A percentile compares a stretch with the other conserved stretches of the same genome.
These are phyloP conservation scores for Watsonalla cultraria DNA, from an alignment of 2,888 invertebrate genomes.

Conservation along the genomic window DNA sequence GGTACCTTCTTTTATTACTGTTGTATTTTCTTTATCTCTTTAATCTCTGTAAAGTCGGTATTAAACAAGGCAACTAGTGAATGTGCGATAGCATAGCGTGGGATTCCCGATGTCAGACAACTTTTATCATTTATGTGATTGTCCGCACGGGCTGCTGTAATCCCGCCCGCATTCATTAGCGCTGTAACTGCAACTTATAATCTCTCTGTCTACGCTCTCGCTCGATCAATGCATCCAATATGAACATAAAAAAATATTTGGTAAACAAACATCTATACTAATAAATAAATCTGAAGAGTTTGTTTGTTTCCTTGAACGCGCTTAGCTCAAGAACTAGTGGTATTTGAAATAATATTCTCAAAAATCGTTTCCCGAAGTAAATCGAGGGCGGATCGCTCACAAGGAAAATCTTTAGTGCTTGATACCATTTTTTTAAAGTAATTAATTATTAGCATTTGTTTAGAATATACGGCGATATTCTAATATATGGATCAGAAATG, in stretches of 20 bases:
- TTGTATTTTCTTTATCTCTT: no score
- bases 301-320: no score
- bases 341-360: no score
- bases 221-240: not conserved
- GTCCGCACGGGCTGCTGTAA: slow-evolving; percentile 36
- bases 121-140: slow-evolving; percentile 60
- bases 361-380: no score
- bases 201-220: slow-evolving; percentile 28
- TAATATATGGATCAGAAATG: no score
- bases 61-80: slow-evolving; percentile 1
- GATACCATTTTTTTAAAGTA: no score
- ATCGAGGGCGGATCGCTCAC: no score
- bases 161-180: slow-evolving; percentile 58
- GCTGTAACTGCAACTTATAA: slow-evolving; percentile 56
- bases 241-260: not conserved
- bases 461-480: no score
- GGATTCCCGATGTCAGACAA: slow-evolving; percentile 50
- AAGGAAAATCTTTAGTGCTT: no score
- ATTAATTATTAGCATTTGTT: no score
- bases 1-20: no score
- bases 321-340: no score
- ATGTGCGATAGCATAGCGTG: slow-evolving; percentile 32
- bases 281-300: not conserved
- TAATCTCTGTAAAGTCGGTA: not conserved
- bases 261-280: not conserved